A percentile compares a stretch with the other conserved stretches of the same genome.
phyloP scores from a whole-genome alignment of 2,888 invertebrate species.

The Diarsia mendica region DNA sequence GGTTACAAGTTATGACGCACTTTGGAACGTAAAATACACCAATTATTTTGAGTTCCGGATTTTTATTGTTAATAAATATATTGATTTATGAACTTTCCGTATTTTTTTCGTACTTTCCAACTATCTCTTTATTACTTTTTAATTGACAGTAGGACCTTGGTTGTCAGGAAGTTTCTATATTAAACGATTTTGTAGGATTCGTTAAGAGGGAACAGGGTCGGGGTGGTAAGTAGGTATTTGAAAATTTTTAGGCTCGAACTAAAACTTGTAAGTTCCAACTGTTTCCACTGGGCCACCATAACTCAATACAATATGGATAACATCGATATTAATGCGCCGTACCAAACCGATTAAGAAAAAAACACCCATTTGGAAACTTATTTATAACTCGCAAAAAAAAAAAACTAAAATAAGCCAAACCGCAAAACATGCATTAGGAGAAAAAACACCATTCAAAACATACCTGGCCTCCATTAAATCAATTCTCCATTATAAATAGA shows the following conservation, averaged over 20 bases:
- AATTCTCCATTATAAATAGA: background rate
- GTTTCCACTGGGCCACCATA: too few relatives aligned
- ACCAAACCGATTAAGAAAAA: background rate
- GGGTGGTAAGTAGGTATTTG: too few relatives aligned
- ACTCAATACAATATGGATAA: too few relatives aligned
- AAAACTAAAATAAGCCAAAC: background rate
- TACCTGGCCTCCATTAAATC: background rate
- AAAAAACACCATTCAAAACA: background rate
- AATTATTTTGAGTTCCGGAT: conserved; percentile 16
- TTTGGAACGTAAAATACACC: background rate
- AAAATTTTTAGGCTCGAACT: too few relatives aligned
- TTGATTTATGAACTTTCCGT: conserved; percentile 9
- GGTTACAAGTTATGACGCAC: conserved; percentile 3
- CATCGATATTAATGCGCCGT: too few relatives aligned
- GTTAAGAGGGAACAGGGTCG: too few relatives aligned
- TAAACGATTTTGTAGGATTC: background rate
- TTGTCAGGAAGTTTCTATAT: background rate
- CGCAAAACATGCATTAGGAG: background rate
- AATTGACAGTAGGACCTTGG: background rate
- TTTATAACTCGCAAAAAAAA: background rate
- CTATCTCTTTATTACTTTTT: background rate
- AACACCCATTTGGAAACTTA: background rate
- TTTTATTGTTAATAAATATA: background rate
- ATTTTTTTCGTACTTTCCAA: conserved; percentile 3
- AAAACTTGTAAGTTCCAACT: too few relatives aligned